These are phyloP conservation scores for Podarcis lilfordi DNA, from an alignment of 2,797 vertebrate species.

Conservation along the genomic window DNA sequence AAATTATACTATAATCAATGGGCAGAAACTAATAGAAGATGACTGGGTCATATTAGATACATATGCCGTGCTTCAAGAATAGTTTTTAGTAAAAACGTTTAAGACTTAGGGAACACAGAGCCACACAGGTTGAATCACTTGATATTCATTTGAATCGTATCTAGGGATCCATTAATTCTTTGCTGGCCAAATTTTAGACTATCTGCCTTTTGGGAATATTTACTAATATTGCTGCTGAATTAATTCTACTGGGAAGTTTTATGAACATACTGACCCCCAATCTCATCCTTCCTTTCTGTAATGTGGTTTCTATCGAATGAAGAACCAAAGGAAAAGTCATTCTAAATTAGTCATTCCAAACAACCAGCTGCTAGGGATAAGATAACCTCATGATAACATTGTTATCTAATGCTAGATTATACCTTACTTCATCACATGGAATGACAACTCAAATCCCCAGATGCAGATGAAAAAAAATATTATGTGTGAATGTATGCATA, in stretches of 20 bases:
- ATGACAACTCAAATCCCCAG: background rate
- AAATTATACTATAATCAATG: slow-evolving; percentile 45
- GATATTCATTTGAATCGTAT: background rate
- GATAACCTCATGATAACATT: background rate
- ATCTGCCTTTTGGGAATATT: background rate
- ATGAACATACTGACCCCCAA: background rate
- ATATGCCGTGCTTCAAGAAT: slow-evolving; percentile 68
- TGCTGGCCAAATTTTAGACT: background rate
- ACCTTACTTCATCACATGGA: background rate
- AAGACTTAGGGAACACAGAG: slow-evolving; percentile 57
- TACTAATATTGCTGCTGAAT: background rate
- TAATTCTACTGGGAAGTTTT: background rate
- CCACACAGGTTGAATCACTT: background rate
- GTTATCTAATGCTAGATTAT: background rate
- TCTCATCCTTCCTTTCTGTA: background rate
- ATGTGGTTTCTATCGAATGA: background rate
- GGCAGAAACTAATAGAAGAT: slow-evolving; percentile 40
- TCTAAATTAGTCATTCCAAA: background rate
- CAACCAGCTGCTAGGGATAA: background rate
- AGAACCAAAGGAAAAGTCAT: background rate
- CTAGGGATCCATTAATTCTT: background rate
- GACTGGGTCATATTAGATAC: slow-evolving; percentile 1
- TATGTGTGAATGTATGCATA: background rate
- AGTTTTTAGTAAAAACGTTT: slow-evolving; percentile 53
- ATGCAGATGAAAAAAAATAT: background rate